These are phyloP conservation scores for Cataglyphis rosenhaueri DNA, from an alignment of 2,888 invertebrate genomes.

Conservation along the genomic window DNA sequence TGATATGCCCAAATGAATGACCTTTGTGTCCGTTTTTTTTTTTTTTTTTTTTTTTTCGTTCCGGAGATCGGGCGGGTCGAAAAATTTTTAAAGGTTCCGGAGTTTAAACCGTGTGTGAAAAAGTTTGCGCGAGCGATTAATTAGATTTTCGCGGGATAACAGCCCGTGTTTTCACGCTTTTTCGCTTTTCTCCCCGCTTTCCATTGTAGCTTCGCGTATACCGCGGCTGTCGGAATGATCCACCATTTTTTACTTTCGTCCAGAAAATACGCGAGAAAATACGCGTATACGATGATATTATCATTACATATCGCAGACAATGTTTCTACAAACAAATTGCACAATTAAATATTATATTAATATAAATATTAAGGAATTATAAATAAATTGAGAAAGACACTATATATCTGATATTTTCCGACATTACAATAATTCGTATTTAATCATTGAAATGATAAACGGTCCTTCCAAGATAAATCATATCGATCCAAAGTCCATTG, in stretches of 20 bases:
- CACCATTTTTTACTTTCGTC: constrained; percentile 35
- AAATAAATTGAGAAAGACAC: background rate
- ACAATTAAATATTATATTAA: background rate
- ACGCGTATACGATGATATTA: background rate
- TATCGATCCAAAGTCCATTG: background rate
- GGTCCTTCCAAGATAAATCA: background rate
- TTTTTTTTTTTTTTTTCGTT: constrained; percentile 4
- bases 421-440: background rate
- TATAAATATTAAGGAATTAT: background rate
- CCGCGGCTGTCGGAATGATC: constrained; percentile 1
- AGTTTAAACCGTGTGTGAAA: constrained; percentile 18
- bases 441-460: background rate
- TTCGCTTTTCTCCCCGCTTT: constrained; percentile 17
- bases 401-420: background rate
- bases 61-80: background rate
- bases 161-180: constrained; percentile 43
- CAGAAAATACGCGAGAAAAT: constrained; percentile 8
- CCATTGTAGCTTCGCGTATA: background rate
- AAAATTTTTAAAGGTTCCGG: constrained; percentile 37
- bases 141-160: constrained; percentile 44
- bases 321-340: constrained; percentile 4
- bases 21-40: constrained; percentile 5
- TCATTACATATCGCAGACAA: constrained; percentile 10
- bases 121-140: constrained; percentile 41
- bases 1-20: constrained; percentile 26